A percentile compares a stretch with the other conserved stretches of the same genome.
phyloP scores from a whole-genome alignment of 2,888 invertebrate species.

The Rapana venosa region DNA sequence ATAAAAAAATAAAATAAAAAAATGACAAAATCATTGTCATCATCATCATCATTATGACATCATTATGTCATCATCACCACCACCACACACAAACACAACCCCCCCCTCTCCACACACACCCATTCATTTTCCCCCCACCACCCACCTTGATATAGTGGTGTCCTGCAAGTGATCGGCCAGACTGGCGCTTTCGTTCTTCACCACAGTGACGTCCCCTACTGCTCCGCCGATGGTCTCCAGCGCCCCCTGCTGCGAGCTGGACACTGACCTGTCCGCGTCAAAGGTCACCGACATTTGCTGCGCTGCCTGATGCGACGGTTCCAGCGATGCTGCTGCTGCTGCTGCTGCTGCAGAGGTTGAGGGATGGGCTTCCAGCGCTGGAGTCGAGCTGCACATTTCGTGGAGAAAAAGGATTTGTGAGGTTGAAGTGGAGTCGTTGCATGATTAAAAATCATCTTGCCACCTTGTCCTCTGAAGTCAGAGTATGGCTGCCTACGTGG shows the following conservation, averaged over 20 bases:
- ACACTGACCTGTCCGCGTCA: conserved; percentile 14
- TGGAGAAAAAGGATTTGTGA: background rate
- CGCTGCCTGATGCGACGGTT: background rate
- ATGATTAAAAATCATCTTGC: too few relatives aligned
- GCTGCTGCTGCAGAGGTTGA: background rate
- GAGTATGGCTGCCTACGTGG: too few relatives aligned
- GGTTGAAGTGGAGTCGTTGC: too few relatives aligned
- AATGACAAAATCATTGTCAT: too few relatives aligned
- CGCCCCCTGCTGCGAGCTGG: conserved; percentile 19
- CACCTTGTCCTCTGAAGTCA: too few relatives aligned
- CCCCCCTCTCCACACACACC: background rate
- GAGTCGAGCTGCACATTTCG: background rate
- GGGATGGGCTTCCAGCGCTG: background rate
- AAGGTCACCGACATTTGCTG: conserved; percentile 37
- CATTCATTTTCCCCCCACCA: background rate
- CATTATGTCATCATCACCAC: too few relatives aligned
- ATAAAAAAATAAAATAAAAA: too few relatives aligned
- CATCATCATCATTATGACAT: too few relatives aligned
- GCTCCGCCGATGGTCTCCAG: conserved; percentile 35
- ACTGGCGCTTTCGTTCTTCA: conserved; percentile 64
- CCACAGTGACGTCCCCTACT: conserved; percentile 52
- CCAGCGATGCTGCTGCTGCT: background rate
- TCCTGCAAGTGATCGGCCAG: conserved; percentile 56
- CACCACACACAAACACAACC: background rate
- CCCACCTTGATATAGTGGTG: conserved; percentile 66